Conservation (phyloP, 53 echinoderm and acorn worm genomes). For the Stichopus horrens region DNA sequence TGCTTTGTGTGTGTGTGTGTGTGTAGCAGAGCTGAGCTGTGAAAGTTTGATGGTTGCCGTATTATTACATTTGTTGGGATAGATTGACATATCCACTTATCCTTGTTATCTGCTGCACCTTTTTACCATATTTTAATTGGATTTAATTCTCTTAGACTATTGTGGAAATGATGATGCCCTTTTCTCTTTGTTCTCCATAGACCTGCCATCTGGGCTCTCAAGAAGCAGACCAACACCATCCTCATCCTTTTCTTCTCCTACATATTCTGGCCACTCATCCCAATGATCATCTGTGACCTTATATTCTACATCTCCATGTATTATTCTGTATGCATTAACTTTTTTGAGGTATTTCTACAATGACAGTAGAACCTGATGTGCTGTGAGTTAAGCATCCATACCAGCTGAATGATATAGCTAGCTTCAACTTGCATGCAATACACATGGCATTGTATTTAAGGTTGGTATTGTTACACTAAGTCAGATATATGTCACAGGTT, state of each 20-base stretch:
- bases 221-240: constrained; percentile 78
- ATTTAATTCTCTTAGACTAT: neutral
- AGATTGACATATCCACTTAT: neutral
- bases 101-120: neutral
- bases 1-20: no score
- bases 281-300: constrained; percentile 77
- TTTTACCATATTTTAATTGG: neutral
- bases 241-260: constrained; percentile 68
- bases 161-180: neutral
- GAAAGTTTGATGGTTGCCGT: no score
- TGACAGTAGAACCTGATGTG: constrained; percentile 15
- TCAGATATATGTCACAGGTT: no score
- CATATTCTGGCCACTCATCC: constrained; percentile 83
- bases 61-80: no score
- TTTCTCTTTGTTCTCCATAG: constrained; percentile 30
- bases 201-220: constrained; percentile 67
- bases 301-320: constrained; percentile 89
- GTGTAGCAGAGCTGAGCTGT: no score
- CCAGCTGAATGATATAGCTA: no score
- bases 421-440: no score
- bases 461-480: no score
- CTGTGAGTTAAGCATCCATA: no score
- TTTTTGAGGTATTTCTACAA: constrained; percentile 79
- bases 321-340: constrained; percentile 86
- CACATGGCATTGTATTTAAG: no score